These are phyloP conservation scores for Lethenteron camtschaticum DNA, from an alignment of 2,113 vertebrate genomes.

Conservation along the genomic window DNA sequence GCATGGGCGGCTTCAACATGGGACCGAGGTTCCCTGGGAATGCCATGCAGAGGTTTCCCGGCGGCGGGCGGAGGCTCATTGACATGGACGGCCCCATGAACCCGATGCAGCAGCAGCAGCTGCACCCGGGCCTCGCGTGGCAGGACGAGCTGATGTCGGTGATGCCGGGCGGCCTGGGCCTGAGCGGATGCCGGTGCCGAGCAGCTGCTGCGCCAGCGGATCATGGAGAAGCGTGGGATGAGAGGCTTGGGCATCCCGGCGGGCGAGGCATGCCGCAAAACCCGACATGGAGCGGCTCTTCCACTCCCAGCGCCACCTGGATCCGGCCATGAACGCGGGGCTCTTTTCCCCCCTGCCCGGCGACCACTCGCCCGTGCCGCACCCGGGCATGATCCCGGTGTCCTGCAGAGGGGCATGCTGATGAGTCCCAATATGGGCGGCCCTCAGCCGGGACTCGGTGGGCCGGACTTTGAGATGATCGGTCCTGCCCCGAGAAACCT, in stretches of 20 bases:
- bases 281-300: slow-evolving; percentile 52
- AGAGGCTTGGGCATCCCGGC: slow-evolving; percentile 30
- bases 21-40: slow-evolving; percentile 49
- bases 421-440: slow-evolving; percentile 8
- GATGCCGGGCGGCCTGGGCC: slow-evolving; percentile 34
- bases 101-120: slow-evolving; percentile 29
- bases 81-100: slow-evolving; percentile 45
- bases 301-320: slow-evolving; percentile 28
- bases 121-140: slow-evolving; percentile 57
- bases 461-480: slow-evolving; percentile 6
- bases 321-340: slow-evolving; percentile 27
- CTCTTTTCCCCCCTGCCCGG: too few species aligned
- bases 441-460: slow-evolving; percentile 44
- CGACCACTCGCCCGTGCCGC: too few species aligned
- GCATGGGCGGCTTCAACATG: slow-evolving; percentile 23
- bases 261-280: slow-evolving; percentile 29
- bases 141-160: slow-evolving; percentile 49
- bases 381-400: too few species aligned
- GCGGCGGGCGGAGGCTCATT: slow-evolving; percentile 45
- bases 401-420: too few species aligned
- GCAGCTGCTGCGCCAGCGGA: slow-evolving; percentile 63
- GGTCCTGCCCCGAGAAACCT: too few species aligned
- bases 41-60: slow-evolving; percentile 31
- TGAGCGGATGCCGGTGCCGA: slow-evolving; percentile 52
- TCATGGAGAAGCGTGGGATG: slow-evolving; percentile 50